Base-by-base conservation (phyloP, 2,113 vertebrate genomes). In the Urocolius indicus region DNA sequence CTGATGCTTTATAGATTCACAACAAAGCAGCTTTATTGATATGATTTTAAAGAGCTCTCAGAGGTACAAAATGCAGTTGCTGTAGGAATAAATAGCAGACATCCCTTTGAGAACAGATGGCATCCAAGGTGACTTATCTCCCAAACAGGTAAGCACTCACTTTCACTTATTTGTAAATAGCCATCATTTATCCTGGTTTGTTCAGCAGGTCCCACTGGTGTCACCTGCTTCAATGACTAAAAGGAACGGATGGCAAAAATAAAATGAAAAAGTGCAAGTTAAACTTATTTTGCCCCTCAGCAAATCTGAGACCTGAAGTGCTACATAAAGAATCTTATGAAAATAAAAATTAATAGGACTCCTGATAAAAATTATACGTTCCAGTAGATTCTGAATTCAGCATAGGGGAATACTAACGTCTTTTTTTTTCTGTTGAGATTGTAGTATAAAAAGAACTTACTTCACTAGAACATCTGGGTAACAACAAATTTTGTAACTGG, bases 91-190 rank as follows among this genome's bases (percentile, higher is more conserved):
- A 97, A 98, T 96, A 97, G 91, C 94, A 98, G 96, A 94, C 95
- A 97, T 95, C 89, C 94, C 91, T 95, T 96, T 94, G 96, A 97
- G 97, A 98, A 97, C 98, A 98, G 97, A 97, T 95, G 97, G 97
- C 97, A 97, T 96, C 96, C 97, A 98, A 98, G 98, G 98, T 98
- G 98, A 98, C 95, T 97, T 97, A 96, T 97, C 96, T 97, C 92
- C 90, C 87, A 90, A 97, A 92, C 84, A 95, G 91, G 95, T 96
- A 96, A 93, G 93, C n/a, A 13, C 83, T 95, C 77, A 66, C 75
- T 87, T 96, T 89, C 93, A 84, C 90, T 97, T 95, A 92, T 97
- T 97, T 97, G 84, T 97, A 98, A 98, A 97, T 68, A 88, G 87
- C 91, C 95, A 94, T 97, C 89, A 97, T 97, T 98, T 97, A 97